Evolutionary conservation across 2,888 invertebrate genomes (phyloP).

Genomic region (Morpho deidamia): DNA sequence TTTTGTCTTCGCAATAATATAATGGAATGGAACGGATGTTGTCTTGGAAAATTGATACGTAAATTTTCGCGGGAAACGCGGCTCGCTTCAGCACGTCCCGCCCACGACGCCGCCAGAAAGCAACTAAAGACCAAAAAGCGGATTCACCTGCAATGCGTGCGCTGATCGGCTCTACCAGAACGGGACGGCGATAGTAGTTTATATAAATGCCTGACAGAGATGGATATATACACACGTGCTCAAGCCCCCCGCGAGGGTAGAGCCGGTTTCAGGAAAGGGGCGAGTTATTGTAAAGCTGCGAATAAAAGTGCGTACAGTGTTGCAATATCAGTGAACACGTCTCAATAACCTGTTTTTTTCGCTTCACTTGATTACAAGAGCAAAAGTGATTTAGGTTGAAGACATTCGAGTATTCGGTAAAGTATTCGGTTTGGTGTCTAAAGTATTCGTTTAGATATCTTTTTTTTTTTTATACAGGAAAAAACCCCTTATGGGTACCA

Average conservation of each 20-base stretch:
- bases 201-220: conserved; percentile 37
- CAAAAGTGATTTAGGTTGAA: background rate
- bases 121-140: conserved; percentile 49
- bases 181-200: conserved; percentile 33
- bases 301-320: conserved; percentile 49
- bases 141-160: conserved; percentile 76
- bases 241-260: conserved; percentile 49
- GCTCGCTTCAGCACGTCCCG: conserved; percentile 40
- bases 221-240: conserved; percentile 59
- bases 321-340: conserved; percentile 7
- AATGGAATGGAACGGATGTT: conserved; percentile 18
- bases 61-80: conserved; percentile 71
- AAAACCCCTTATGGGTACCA: too few species aligned
- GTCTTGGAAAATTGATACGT: conserved; percentile 34
- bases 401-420: background rate
- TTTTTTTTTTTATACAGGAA: too few species aligned
- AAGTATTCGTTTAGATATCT: too few species aligned
- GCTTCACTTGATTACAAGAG: background rate
- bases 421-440: too few species aligned
- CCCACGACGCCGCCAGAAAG: conserved; percentile 49
- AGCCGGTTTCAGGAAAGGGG: conserved; percentile 65
- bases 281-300: conserved; percentile 61
- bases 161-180: conserved; percentile 53
- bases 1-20: conserved; percentile 19
- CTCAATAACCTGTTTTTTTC: background rate